Evolutionary conservation across 2,888 invertebrate genomes (phyloP).

Genomic region (Caenorhabditis becei): DNA sequence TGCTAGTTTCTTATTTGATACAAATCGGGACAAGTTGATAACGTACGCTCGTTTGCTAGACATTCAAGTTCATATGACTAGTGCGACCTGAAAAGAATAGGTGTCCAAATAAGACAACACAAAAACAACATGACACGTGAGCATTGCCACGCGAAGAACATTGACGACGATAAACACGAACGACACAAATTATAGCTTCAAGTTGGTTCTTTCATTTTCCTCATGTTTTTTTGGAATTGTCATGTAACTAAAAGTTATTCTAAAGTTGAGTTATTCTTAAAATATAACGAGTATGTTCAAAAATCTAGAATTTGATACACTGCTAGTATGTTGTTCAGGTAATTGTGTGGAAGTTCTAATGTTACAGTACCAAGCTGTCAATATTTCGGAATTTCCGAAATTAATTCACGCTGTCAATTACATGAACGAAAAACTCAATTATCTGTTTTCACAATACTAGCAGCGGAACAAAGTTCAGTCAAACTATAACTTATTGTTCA

Average conservation of each 20-base stretch:
- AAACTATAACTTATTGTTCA: no score
- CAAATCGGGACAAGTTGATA: constrained; percentile 39
- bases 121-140: constrained; percentile 31
- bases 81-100: constrained; percentile 30
- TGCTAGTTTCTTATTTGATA: constrained; percentile 33
- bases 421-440: no score
- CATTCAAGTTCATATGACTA: constrained; percentile 40
- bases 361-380: no score
- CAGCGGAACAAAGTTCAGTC: no score
- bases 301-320: no score
- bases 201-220: constrained; percentile 10
- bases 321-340: no score
- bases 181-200: background rate
- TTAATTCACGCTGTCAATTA: no score
- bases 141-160: constrained; percentile 21
- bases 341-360: no score
- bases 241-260: background rate
- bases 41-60: background rate
- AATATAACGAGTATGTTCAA: no score
- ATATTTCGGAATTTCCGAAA: no score
- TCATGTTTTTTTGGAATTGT: background rate
- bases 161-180: constrained; percentile 14
- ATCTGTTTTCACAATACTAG: no score
- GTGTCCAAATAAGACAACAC: constrained; percentile 32
- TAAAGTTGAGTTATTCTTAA: no score